These are phyloP conservation scores for Coenonympha arcania DNA, from an alignment of 2,888 invertebrate genomes.

Conservation along the genomic window DNA sequence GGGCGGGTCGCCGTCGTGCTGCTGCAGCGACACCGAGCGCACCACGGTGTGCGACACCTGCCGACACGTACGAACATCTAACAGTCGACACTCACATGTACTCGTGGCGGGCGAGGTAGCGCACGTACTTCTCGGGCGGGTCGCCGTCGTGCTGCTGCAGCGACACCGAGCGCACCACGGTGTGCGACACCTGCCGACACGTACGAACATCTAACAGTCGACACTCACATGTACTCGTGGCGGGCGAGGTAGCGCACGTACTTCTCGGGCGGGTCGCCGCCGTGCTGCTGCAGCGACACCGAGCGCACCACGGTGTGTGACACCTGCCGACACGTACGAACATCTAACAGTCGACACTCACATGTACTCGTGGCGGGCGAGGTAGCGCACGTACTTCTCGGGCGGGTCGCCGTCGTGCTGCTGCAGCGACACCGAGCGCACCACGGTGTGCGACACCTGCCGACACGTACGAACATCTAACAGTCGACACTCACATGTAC, in stretches of 20 bases:
- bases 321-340: no score
- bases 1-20: not conserved
- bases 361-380: constrained; percentile 96
- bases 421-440: constrained; percentile 76
- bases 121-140: constrained; percentile 98
- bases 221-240: constrained; percentile 77
- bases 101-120: constrained; percentile 96
- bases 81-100: constrained; percentile 82
- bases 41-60: not conserved
- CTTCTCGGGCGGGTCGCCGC: constrained; percentile 97
- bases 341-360: constrained; percentile 66
- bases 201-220: no score
- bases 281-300: constrained; percentile 89
- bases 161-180: constrained; percentile 51
- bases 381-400: constrained; percentile 97
- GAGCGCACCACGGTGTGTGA: no score
- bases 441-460: not conserved
- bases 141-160: constrained; percentile 90
- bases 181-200: not conserved
- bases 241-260: constrained; percentile 97
- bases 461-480: no score
- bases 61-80: no score
- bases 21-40: not conserved
- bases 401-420: constrained; percentile 94
- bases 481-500: constrained; percentile 3